Percentiles rank a stretch among this genome's conserved stretches.
These are phyloP conservation scores for Oreocharis arfaki DNA, from an alignment of 2,113 vertebrate genomes.

Conservation along the genomic window DNA sequence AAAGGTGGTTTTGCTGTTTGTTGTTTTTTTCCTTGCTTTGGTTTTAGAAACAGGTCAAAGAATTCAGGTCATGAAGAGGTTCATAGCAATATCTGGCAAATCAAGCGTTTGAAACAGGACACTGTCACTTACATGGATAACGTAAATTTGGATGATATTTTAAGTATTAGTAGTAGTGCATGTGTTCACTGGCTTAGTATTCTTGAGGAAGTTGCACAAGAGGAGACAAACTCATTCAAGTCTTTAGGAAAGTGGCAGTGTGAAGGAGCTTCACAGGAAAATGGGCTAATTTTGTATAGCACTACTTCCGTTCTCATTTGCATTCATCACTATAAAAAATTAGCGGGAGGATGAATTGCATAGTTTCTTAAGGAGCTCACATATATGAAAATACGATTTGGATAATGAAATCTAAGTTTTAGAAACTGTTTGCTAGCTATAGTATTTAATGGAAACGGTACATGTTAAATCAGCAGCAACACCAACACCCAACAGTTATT, in stretches of 20 bases:
- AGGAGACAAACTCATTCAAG: conserved; percentile 20
- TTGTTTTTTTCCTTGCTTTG: not conserved
- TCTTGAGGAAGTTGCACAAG: conserved; percentile 44
- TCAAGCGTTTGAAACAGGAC: not conserved
- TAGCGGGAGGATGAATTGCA: conserved; percentile 23
- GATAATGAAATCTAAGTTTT: conserved; percentile 14
- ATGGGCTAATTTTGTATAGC: conserved; percentile 55
- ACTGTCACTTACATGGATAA: not conserved
- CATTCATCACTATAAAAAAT: conserved; percentile 55
- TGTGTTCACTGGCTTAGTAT: conserved; percentile 26
- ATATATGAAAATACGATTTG: not conserved
- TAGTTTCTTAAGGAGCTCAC: conserved; percentile 23
- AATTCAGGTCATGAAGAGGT: not conserved
- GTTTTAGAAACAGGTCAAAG: not conserved
- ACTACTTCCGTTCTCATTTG: conserved; percentile 32
- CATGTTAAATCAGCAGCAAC: not conserved
- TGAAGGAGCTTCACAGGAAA: conserved; percentile 43
- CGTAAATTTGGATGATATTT: conserved; percentile 42
- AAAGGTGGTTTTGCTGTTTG: not conserved
- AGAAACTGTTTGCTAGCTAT: not conserved
- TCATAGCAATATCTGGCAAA: not conserved
- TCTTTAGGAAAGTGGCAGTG: conserved; percentile 18
- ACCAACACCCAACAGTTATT: not conserved
- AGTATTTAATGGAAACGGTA: not conserved
- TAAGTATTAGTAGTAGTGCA: conserved; percentile 34